Evolutionary conservation across 92 coral and sea anemone species (phyloP).

Genomic region (Scolanthus callimorphus): DNA sequence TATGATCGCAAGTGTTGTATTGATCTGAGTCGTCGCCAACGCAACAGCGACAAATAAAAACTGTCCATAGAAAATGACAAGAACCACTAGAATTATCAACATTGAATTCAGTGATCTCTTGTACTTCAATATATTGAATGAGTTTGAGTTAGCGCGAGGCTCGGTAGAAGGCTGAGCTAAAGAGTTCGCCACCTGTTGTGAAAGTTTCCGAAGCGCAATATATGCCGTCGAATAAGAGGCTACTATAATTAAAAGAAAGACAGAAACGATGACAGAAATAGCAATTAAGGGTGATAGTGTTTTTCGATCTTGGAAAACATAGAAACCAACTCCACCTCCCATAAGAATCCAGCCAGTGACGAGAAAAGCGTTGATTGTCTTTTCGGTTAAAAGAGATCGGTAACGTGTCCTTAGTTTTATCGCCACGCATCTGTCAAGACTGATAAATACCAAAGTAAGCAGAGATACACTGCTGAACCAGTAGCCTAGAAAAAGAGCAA

Average conservation of each 20-base stretch:
- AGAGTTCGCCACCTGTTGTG: no score
- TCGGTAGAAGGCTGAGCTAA: no score
- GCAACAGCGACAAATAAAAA: no score
- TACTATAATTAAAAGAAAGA: background rate
- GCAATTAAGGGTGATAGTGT: background rate
- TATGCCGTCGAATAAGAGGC: background rate
- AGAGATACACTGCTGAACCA: slow-evolving; percentile 5
- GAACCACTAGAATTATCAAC: no score
- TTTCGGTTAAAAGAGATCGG: slow-evolving; percentile 3
- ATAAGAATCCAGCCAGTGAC: background rate
- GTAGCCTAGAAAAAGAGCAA: background rate
- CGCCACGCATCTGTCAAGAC: slow-evolving; percentile 26
- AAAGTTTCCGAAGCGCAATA: background rate
- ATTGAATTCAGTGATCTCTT: no score
- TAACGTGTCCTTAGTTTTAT: slow-evolving; percentile 5
- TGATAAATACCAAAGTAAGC: slow-evolving; percentile 11
- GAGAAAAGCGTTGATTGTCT: background rate
- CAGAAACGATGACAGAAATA: background rate
- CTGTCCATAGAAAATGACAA: no score
- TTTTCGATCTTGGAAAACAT: background rate
- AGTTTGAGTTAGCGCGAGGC: no score
- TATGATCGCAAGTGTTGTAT: no score
- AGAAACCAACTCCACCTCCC: background rate
- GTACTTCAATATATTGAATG: no score
- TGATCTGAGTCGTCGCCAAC: no score